Base-by-base conservation (phyloP, 2,113 vertebrate genomes). In the Anarrhichthys ocellatus region DNA sequence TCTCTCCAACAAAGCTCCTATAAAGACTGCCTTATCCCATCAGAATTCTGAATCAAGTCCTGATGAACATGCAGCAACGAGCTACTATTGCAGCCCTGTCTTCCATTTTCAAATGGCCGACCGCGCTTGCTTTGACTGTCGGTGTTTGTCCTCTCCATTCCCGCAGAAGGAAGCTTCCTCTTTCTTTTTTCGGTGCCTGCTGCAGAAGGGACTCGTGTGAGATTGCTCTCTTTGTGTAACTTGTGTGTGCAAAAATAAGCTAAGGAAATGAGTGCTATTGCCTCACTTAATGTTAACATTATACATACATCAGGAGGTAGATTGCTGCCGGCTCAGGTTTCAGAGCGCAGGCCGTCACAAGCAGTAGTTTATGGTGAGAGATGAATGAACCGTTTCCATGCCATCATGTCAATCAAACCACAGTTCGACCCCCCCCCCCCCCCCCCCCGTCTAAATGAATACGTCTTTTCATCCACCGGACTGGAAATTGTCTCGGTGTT, bases 231-330 rank as follows among this genome's bases (percentile, higher is more conserved):
- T 93, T 91, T 89, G 90, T 91, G 91, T 90, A 90, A 91, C 85
- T 66, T 86, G 73, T 38, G 82, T 87, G 88, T 91, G 90, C 71
- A 94, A 93, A 89, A 93, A 93, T 92, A 93, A 95, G 92, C 87
- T 50, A 66, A 91, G 91, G 91, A 93, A 92, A 93, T 93, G 87
- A 90, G 83, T 17, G 36, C 81, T 87, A 78, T 94, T 87, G 86
- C 87, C 78, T 89, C 81, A 90, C 85, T 82, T 88, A 81, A 92
- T 92, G 85, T 87, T 89, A 86, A 85, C 82, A 84, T 93, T 88
- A 85, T 89, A 91, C 84, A 77, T 84, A 52, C 67, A 82, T 89
- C 76, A 78, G 88, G 85, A 88, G 80, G 78, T 64, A 88, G 84
- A 91, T 78, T 85, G 81, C 83, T 75, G 59, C 71, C 42, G 13